Base-by-base conservation (phyloP, 2,888 invertebrate species). In the Pilophorus perplexus region DNA sequence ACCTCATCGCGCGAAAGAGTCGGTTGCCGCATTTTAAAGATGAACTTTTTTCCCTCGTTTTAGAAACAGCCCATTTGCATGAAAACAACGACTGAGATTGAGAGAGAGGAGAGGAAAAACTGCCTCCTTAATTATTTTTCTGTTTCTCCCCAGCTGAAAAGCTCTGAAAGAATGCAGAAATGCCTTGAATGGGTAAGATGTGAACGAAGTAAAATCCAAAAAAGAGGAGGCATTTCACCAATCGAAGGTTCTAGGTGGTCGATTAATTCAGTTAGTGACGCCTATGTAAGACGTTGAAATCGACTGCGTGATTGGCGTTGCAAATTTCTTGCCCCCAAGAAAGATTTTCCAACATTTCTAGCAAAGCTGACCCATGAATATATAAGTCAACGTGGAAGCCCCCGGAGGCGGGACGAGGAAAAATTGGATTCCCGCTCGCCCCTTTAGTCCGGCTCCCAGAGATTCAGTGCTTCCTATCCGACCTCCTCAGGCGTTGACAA, bases 61-160 rank as follows among this genome's bases (percentile, higher is more conserved):
- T 23, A 28, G 52, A 52, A 52, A 52, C 52, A 16, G 52, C 27
- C 52, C 52, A 52, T 52, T 52, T 52, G 52, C 52, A 52, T 52
- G 52, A 52, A 52, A 52, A 52, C 28, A 52, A 52, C 52, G 28
- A 52, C 52, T 28, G 52, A 52, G 52, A 28, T 52, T 25, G 52
- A 52, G 52, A 28, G 33, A 52, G 27, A 28, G 27, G 16, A 25
- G 27, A 52, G 14, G 25, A 46, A 46, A 23, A 25, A 20, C 22
- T 46, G 46, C 28, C 28, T 52, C 52, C 52, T 52, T 52, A 52
- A 52, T 52, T 52, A 52, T 52, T 52, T 52, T 52, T 46, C 46
- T 46, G 46, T 22, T 46, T 46, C n/a, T n/a, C n/a, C n/a, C 33
- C 33, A 6, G 33, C 33, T 33, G 12, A 33, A 33, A 33, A 33